Conservation (phyloP, 2,113 vertebrate species). For the Tinamus guttatus region DNA sequence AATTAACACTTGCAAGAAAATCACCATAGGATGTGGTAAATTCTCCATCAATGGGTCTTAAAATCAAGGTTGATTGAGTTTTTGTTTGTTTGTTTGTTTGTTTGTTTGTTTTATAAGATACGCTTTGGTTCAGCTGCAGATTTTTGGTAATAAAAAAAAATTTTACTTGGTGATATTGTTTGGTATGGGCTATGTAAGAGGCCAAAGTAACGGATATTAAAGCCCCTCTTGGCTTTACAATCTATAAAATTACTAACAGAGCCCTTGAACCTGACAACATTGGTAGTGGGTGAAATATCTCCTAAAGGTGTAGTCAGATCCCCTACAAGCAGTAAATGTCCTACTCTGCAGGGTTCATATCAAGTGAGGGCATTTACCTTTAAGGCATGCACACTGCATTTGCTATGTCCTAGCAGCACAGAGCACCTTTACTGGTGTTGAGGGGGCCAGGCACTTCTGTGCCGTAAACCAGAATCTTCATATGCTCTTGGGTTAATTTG, state of each 20-base stretch:
- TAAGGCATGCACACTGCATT: neutral
- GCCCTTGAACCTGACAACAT: neutral
- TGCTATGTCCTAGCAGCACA: neutral
- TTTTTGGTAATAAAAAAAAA: neutral
- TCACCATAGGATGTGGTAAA: neutral
- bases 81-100: neutral
- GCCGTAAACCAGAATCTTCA: neutral
- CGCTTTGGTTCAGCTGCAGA: neutral
- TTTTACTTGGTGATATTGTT: conserved; percentile 15
- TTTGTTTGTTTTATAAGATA: neutral
- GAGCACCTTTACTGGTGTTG: neutral
- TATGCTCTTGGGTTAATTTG: neutral
- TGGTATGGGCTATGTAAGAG: neutral
- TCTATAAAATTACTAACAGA: neutral
- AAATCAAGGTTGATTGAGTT: neutral
- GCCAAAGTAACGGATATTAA: neutral
- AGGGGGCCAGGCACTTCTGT: neutral
- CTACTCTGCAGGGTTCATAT: neutral
- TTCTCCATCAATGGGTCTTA: neutral
- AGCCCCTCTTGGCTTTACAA: conserved; percentile 4
- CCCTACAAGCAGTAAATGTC: neutral
- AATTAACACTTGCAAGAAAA: neutral
- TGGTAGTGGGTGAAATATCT: neutral
- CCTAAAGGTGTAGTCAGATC: neutral
- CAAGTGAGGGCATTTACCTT: neutral